A percentile compares a stretch with the other conserved stretches of the same genome.
Conservation (phyloP, 2,113 vertebrate genomes). For the Polyodon spathula region DNA sequence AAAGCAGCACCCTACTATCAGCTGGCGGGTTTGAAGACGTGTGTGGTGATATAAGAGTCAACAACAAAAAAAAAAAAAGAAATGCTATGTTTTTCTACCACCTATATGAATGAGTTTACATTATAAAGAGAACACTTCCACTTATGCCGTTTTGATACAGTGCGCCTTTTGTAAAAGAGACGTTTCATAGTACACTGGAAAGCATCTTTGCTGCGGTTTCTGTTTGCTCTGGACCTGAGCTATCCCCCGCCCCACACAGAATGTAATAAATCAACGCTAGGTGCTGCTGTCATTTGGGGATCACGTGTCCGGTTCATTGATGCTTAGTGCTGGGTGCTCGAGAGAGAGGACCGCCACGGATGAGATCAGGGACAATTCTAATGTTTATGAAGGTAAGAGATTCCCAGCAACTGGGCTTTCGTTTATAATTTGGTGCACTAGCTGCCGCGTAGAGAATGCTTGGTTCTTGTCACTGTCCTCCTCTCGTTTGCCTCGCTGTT, state of each 20-base stretch:
- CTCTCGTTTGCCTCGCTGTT: not conserved
- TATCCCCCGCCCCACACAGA: constrained; percentile 14
- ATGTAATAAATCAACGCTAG: constrained; percentile 7
- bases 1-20: not conserved
- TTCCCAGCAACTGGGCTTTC: too few relatives aligned
- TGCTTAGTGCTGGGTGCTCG: constrained; percentile 12
- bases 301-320: constrained; percentile 9
- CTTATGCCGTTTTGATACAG: too few relatives aligned
- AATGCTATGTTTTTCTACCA: too few relatives aligned
- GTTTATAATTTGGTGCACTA: not conserved
- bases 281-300: constrained; percentile 6
- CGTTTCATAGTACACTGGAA: too few relatives aligned
- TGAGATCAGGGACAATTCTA: constrained; percentile 22
- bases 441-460: not conserved
- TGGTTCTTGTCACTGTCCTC: not conserved
- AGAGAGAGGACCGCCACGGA: constrained; percentile 18
- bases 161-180: too few relatives aligned
- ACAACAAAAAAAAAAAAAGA: too few relatives aligned
- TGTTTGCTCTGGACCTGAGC: too few relatives aligned
- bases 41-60: too few relatives aligned
- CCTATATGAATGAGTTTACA: too few relatives aligned
- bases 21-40: not conserved
- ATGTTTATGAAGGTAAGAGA: constrained; percentile 39
- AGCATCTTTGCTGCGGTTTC: too few relatives aligned
- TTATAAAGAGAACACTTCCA: too few relatives aligned